Evolutionary conservation across 1,140 invertebrate species (phyloP).

Genomic region (Diuraphis noxia): DNA sequence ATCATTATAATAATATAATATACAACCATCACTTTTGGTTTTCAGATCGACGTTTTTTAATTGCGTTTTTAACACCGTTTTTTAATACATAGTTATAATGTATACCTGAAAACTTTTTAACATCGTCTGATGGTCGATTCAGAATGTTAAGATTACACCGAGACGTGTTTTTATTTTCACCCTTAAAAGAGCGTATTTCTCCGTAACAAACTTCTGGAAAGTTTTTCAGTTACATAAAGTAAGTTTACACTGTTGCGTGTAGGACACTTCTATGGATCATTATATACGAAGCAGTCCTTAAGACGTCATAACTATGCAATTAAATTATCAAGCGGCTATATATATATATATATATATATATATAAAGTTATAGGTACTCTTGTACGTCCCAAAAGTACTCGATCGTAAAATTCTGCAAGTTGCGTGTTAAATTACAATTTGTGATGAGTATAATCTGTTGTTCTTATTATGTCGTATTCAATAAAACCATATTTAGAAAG

Average conservation of each 20-base stretch:
- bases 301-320: neutral
- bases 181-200: neutral
- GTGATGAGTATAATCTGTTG: neutral
- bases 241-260: neutral
- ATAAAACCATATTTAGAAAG: neutral
- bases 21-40: neutral
- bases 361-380: neutral
- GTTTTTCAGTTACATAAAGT: slow-evolving; percentile 29
- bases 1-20: neutral
- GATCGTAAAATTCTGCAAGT: neutral
- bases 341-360: neutral
- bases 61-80: neutral
- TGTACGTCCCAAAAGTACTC: neutral
- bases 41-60: neutral
- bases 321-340: neutral
- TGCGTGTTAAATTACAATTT: slow-evolving; percentile 11
- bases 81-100: no score
- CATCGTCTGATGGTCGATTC: neutral
- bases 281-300: slow-evolving; percentile 20
- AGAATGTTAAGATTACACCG: neutral
- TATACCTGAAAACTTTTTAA: neutral
- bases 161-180: neutral
- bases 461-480: neutral
- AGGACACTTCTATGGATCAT: neutral
- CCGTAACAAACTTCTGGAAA: neutral